Evolutionary conservation across 2,113 vertebrate genomes (phyloP).

Genomic region (Xiphorhynchus elegans): DNA sequence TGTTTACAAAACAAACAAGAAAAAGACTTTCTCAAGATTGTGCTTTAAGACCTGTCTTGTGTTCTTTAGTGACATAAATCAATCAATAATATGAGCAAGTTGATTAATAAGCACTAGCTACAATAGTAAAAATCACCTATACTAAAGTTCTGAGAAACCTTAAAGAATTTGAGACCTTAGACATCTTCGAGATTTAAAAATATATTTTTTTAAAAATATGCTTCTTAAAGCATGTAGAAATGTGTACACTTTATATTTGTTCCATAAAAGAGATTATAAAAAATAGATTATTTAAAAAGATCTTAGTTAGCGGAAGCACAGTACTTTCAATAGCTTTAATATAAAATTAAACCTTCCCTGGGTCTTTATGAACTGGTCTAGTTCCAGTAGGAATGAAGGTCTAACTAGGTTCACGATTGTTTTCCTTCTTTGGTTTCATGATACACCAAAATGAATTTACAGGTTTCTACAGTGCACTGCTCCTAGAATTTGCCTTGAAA

Average conservation of each 20-base stretch:
- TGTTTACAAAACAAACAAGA: background rate
- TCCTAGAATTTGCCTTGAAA: background rate
- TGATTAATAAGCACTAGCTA: background rate
- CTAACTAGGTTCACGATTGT: rapidly evolving
- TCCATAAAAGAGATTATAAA: background rate
- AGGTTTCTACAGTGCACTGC: background rate
- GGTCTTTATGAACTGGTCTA: background rate
- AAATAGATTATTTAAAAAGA: background rate
- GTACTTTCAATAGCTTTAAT: background rate
- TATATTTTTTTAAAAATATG: background rate
- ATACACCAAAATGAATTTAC: background rate
- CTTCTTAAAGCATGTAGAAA: background rate
- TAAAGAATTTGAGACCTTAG: background rate
- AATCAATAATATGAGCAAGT: background rate
- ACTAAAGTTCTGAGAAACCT: background rate
- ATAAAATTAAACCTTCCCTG: background rate
- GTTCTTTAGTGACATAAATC: background rate
- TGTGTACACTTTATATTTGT: background rate
- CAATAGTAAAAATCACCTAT: background rate
- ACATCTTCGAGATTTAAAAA: background rate
- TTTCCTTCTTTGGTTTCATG: background rate
- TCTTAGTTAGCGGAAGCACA: background rate
- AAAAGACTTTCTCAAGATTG: background rate
- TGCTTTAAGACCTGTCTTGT: background rate
- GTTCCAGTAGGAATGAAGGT: background rate